phyloP scores from a whole-genome alignment of 2,113 vertebrate species.

The Leucoraja erinaceus region DNA sequence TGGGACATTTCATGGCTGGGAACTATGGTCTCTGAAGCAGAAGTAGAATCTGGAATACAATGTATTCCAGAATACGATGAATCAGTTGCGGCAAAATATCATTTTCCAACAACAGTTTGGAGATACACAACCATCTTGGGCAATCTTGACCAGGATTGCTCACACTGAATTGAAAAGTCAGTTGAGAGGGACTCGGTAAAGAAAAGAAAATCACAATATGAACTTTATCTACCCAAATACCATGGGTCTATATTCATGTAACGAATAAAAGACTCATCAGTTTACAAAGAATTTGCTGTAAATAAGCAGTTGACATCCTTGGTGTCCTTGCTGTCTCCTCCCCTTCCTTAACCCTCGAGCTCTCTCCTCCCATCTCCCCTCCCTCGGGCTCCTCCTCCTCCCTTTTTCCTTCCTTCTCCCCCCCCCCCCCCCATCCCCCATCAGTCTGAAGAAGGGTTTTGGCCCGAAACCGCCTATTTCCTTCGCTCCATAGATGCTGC shows the following conservation, averaged over 20 bases:
- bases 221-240: neutral
- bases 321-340: too few species aligned
- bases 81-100: neutral
- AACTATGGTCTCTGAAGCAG: too few species aligned
- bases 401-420: too few species aligned
- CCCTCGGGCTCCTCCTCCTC: too few species aligned
- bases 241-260: too few species aligned
- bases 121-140: neutral
- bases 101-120: neutral
- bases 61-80: neutral
- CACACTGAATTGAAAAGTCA: neutral
- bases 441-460: too few species aligned
- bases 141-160: neutral
- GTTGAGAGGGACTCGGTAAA: too few species aligned
- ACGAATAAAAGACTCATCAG: neutral
- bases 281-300: neutral
- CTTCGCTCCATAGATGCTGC: too few species aligned
- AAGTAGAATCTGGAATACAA: neutral
- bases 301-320: neutral
- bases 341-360: too few species aligned
- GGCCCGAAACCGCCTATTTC: too few species aligned
- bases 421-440: too few species aligned
- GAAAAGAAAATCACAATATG: neutral
- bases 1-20: neutral
- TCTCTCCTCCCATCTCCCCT: too few species aligned